Evolutionary conservation across 2,797 vertebrate genomes (phyloP), one percentile per base, ranked within the genome.

Genomic region (Liasis olivaceus): DNA sequence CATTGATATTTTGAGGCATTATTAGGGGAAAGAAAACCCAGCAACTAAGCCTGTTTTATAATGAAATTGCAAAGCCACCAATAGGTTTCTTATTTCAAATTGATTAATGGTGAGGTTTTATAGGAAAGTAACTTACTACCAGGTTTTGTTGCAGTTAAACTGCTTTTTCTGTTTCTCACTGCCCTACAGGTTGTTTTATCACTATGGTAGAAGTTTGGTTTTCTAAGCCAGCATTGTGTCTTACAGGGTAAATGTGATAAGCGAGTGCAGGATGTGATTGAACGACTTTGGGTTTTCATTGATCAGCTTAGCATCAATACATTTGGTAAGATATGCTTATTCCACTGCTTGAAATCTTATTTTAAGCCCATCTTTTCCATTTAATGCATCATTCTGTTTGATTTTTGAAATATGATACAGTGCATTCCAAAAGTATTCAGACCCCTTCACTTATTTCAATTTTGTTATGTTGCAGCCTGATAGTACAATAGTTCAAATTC

Each of bases 211-310:
- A 11, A 62, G 89, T 59, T 93, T 90, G 2, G 2, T 72, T 94
- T 88, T 60, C 31, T 93, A 88, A 95, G 3, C 17, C 28, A n/a
- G 0, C 22, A 17, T 91, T 86, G 89, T 36, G n/a, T 93, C 90
- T 93, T 92, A 6, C 94, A 99, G 99, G 99, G 99, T 22, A 99
- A 99, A 96, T 99, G 99, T 1, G 99, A 99, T 98, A 99, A 99
- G 96, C 99, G 98, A 94, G 99, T 99, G 2, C 99, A 99, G 97
- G 99, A 99, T 63, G 99, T 99, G 59, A 99, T 99, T 0, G 99
- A 99, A 96, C 98, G 99, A 87, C 97, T 99, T 91, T 99, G 99
- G 99, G 99, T 99, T 96, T 99, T 99, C 95, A 99, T 99, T 28
- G 99, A 99, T 97, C 98, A 99, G 91, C 97, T 99, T 93, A 98